These are phyloP conservation scores for Lycia hirtaria DNA, from an alignment of 2,888 invertebrate species.

Conservation along the genomic window DNA sequence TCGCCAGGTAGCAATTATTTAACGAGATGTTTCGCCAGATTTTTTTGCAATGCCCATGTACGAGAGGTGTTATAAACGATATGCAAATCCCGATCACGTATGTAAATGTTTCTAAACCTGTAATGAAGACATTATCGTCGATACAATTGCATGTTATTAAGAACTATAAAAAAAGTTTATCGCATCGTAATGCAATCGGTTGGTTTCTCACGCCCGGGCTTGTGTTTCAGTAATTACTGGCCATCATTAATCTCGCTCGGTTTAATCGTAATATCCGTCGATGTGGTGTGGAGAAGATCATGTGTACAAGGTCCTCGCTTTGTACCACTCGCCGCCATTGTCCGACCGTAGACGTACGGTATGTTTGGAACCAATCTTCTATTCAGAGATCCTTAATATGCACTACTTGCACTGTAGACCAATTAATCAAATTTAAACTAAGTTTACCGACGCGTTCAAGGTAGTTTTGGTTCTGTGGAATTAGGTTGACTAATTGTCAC, in stretches of 20 bases:
- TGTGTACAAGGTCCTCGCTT: constrained; percentile 55
- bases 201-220: constrained; percentile 56
- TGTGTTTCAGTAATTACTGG: constrained; percentile 54
- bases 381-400: constrained; percentile 16
- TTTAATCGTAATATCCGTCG: constrained; percentile 59
- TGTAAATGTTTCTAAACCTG: constrained; percentile 26
- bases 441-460: constrained; percentile 5
- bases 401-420: neutral
- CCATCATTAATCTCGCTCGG: constrained; percentile 59
- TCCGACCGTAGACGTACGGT: constrained; percentile 47
- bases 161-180: constrained; percentile 48
- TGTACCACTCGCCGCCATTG: constrained; percentile 54
- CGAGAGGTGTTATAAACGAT: constrained; percentile 24
- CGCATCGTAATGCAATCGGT: constrained; percentile 50
- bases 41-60: constrained; percentile 28
- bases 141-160: constrained; percentile 43
- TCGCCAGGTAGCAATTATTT: constrained; percentile 41
- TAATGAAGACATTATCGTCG: constrained; percentile 38
- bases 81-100: constrained; percentile 29
- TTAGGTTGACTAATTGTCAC: neutral
- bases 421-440: constrained; percentile 18
- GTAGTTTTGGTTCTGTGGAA: neutral
- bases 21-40: constrained; percentile 34
- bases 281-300: constrained; percentile 46
- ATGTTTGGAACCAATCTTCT: constrained; percentile 38